phyloP scores from a whole-genome alignment of 2,797 vertebrate species.

The Scomberomorus guttatus region DNA sequence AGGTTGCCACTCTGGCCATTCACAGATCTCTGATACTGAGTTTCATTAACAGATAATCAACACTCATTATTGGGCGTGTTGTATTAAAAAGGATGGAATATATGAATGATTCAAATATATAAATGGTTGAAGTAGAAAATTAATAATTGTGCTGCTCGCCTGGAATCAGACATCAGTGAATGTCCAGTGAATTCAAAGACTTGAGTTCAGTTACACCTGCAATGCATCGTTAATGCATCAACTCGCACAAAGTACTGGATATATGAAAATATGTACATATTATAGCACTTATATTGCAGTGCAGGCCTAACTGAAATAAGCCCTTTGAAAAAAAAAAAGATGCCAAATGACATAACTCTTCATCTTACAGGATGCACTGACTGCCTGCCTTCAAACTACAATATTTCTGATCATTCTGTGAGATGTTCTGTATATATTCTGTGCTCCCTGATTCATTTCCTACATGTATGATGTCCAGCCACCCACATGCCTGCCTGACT shows the following conservation, averaged over 20 bases:
- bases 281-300: not conserved
- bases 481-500: slow-evolving; percentile 50
- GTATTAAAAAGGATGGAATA: slow-evolving; percentile 18
- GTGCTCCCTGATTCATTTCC: slow-evolving; percentile 33
- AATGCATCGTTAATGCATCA: slow-evolving; percentile 16
- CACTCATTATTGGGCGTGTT: slow-evolving; percentile 17
- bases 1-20: slow-evolving; percentile 50
- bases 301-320: slow-evolving; percentile 56
- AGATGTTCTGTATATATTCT: slow-evolving; percentile 35
- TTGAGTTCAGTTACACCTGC: slow-evolving; percentile 64
- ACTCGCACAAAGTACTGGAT: not conserved
- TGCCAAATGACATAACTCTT: slow-evolving; percentile 32
- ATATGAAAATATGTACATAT: not conserved
- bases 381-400: slow-evolving; percentile 32
- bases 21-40: slow-evolving; percentile 64
- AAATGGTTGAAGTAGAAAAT: not conserved
- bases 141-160: slow-evolving; percentile 2
- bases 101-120: slow-evolving; percentile 9
- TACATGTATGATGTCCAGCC: slow-evolving; percentile 29
- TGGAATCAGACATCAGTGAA: slow-evolving; percentile 58
- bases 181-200: slow-evolving; percentile 41
- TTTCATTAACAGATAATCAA: slow-evolving; percentile 49
- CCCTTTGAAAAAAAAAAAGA: slow-evolving; percentile 36
- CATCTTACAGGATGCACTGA: slow-evolving; percentile 62
- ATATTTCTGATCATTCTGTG: slow-evolving; percentile 28